Conservation (phyloP, 2,888 invertebrate genomes). For the Apodemia mormo region DNA sequence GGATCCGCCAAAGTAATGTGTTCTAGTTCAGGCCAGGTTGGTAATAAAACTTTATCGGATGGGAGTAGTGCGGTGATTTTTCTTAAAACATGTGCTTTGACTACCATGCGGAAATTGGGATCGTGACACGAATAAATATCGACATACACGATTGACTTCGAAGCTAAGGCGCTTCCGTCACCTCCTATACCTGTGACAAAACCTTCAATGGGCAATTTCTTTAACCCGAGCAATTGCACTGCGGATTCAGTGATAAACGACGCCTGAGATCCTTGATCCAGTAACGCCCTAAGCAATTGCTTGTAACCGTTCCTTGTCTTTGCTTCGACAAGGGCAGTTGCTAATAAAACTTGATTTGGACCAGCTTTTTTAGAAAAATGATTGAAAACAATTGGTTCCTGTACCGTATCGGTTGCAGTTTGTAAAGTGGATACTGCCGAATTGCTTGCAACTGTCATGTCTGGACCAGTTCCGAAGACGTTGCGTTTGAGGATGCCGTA, state of each 20-base stretch:
- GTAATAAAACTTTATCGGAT: background rate
- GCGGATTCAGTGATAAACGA: too few species aligned
- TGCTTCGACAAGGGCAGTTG: too few species aligned
- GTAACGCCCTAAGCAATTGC: too few species aligned
- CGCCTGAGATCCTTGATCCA: too few species aligned
- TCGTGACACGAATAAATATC: too few species aligned
- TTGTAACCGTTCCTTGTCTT: too few species aligned
- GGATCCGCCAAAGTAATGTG: background rate
- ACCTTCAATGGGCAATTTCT: too few species aligned
- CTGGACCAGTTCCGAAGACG: constrained; percentile 22
- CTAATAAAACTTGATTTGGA: background rate
- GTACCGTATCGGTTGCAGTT: background rate
- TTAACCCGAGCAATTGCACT: constrained; percentile 1
- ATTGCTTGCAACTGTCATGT: background rate
- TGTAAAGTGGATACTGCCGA: background rate
- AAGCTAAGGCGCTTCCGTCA: too few species aligned
- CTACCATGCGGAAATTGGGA: background rate
- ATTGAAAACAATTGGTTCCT: too few species aligned
- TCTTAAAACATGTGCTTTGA: background rate
- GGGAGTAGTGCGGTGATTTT: background rate
- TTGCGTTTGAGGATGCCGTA: background rate
- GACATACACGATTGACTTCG: too few species aligned
- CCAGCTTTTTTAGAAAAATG: background rate
- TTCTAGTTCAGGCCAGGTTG: background rate
- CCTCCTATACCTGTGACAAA: too few species aligned